Percentiles rank a stretch among this genome's conserved stretches.
These are phyloP conservation scores for Trematomus loennbergii DNA, from an alignment of 2,113 vertebrate species.

Conservation along the genomic window DNA sequence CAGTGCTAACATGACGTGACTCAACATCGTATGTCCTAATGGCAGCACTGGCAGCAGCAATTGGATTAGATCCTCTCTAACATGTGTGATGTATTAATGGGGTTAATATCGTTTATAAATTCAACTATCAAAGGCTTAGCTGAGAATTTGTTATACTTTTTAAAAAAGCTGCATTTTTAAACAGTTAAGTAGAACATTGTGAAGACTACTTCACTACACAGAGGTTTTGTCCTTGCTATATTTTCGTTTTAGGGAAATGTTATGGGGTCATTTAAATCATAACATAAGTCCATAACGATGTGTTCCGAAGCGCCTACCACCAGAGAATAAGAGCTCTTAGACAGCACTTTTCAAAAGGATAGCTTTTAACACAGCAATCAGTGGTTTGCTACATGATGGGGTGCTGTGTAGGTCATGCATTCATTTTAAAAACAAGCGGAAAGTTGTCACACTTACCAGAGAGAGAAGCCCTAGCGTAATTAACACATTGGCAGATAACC, in stretches of 20 bases:
- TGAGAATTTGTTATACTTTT: conserved; percentile 44
- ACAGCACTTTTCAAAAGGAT: conserved; percentile 71
- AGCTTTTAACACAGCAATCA: conserved; percentile 74
- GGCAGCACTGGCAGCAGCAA: not conserved
- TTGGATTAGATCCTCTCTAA: conserved; percentile 2
- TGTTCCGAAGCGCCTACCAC: conserved; percentile 40
- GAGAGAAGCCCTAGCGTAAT: conserved; percentile 74
- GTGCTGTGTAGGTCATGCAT: conserved; percentile 63
- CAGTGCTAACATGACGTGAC: conserved; percentile 23
- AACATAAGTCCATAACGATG: conserved; percentile 59
- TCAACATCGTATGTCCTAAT: conserved; percentile 26
- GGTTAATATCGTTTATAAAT: conserved; percentile 25
- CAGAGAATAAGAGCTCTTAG: conserved; percentile 62
- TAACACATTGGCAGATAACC: conserved; percentile 78
- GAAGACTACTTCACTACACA: conserved; percentile 54
- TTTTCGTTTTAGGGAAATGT: conserved; percentile 64
- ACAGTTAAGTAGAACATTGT: conserved; percentile 24
- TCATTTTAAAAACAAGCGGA: conserved; percentile 75
- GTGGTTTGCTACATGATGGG: conserved; percentile 55
- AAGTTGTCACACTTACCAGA: conserved; percentile 63
- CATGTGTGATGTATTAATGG: conserved; percentile 19
- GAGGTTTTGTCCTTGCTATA: conserved; percentile 42
- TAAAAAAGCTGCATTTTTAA: conserved; percentile 42
- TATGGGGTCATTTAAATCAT: conserved; percentile 59
- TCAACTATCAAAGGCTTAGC: conserved; percentile 8